Base-by-base conservation (phyloP, 2,797 vertebrate genomes). In the Crocodylus rhombifer region DNA sequence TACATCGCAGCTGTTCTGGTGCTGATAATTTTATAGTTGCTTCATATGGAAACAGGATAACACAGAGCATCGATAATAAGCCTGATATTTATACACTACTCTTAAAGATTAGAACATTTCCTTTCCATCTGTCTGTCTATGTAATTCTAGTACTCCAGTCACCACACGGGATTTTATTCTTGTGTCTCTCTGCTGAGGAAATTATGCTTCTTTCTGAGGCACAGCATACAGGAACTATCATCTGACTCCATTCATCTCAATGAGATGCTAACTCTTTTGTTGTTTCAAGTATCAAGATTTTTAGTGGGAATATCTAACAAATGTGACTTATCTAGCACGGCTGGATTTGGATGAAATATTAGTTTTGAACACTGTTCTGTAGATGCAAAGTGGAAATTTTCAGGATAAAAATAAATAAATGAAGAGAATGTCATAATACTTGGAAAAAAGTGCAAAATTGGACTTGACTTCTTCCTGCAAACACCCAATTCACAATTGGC, bases 341-440 rank as follows among this genome's bases (percentile, higher is more conserved):
- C 25, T 69, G 60, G 73, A 80, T 36, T 25, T 26, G 42, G 56
- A 14, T 15, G 42, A n/a, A 33, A 36, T 42, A 51, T 73, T 42
- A 58, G 30, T 63, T 17, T 80, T 67, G 74, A 79, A 57, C 30
- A n/a, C n/a, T 51, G 26, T 80, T 42, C 17, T 17, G 20, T 12
- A 36, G 58, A 80, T 80, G 74, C 56, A 62, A 63, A 71, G 36
- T 65, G 58, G 67, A 36, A 80, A 63, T 23, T n/a, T 25, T 73
- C 21, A 71, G 14, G 67, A 23, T 71, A 21, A 36, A 71, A 42
- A 71, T 71, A 42, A 71, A 14, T 71, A 36, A 42, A 36, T 71
- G 67, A 14, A 87, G 89, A 65, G 33, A 84, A 78, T 91, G 95
- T 94, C 84, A 91, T 92, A 89, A 87, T 56, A 78, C 20, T 80